These are phyloP conservation scores for Penaeus vannamei DNA, from an alignment of 1,140 invertebrate genomes.

Conservation along the genomic window DNA sequence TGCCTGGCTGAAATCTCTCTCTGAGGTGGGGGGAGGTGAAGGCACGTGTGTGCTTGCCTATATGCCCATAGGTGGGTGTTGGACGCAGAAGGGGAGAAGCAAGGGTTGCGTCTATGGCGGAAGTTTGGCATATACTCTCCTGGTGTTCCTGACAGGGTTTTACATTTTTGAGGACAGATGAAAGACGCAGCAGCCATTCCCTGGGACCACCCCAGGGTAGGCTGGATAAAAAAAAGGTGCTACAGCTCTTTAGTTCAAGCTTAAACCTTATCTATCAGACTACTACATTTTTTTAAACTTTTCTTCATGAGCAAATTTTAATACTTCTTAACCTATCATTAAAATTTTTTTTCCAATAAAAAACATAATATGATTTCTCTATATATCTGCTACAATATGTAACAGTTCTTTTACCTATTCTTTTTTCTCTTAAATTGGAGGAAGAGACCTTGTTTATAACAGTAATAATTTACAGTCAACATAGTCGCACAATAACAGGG, in stretches of 20 bases:
- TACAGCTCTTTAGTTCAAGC: conserved; percentile 53
- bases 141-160: conserved; percentile 49
- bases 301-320: conserved; percentile 59
- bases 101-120: background rate
- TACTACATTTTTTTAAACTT: conserved; percentile 1
- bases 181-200: conserved; percentile 40
- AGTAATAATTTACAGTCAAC: conserved; percentile 48
- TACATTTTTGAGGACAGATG: conserved; percentile 41
- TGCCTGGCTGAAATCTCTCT: conserved; percentile 47
- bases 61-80: no score
- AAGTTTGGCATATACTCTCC: conserved; percentile 41
- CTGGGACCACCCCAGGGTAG: conserved; percentile 27
- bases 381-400: conserved; percentile 51
- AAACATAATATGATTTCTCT: conserved; percentile 54
- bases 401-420: conserved; percentile 9
- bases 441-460: conserved; percentile 53
- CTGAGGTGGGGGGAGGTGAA: background rate
- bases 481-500: conserved; percentile 49
- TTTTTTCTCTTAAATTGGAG: conserved; percentile 24
- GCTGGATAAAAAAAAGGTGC: conserved; percentile 52
- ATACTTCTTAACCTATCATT: conserved; percentile 56
- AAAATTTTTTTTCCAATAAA: conserved; percentile 56
- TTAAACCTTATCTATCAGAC: conserved; percentile 47
- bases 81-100: background rate
- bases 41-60: background rate